Evolutionary conservation across 2,113 vertebrate genomes (phyloP), one percentile per base, ranked within the genome.

Genomic region (Microcebus murinus): DNA sequence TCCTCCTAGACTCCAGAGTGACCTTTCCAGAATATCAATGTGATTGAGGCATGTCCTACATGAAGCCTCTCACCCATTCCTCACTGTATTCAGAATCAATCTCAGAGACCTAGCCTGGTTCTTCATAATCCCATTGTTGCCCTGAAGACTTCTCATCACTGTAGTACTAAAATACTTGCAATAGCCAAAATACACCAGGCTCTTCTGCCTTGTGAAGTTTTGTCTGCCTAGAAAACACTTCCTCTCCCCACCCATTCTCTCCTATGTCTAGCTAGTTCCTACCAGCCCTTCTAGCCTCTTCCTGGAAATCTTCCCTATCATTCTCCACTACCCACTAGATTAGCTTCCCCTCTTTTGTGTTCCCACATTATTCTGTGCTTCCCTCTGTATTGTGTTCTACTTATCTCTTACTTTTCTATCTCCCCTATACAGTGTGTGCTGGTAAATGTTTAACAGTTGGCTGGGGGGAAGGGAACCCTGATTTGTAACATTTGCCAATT

Each of bases 401-500:
- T 91, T 57, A 67, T 23, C 59, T 86, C 87, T 81, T 85, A 82
- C 48, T 70, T 65, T 20, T 82, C 77, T 81, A 21, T 83, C 67
- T 90, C 36, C 68, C 45, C 45, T 3, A n/a, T 73, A 90, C 13
- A 29, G 34, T 39, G 11, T 42, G 45, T 76, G 61, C 70, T 90
- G 36, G 59, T 55, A 90, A 84, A 63, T 81, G 74, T 71, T 92
- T 87, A 74, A 92, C 9, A 92, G 50, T 48, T 55, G 52, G 42
- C 45, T 91, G 8, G 34, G 21, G 65, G 39, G 20, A 57, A 57
- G 18, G 55, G 11, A 79, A 13, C 21, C 39, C 74, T 91, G 50
- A 79, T 68, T 87, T 85, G 45, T 87, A 82, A 67, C 67, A 48
- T 73, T 73, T 95, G 31, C 81, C 76, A 73, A 87, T 95, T 82